phyloP scores from a whole-genome alignment of 2,797 vertebrate species.

The Gymnoscopelus microlampas region DNA sequence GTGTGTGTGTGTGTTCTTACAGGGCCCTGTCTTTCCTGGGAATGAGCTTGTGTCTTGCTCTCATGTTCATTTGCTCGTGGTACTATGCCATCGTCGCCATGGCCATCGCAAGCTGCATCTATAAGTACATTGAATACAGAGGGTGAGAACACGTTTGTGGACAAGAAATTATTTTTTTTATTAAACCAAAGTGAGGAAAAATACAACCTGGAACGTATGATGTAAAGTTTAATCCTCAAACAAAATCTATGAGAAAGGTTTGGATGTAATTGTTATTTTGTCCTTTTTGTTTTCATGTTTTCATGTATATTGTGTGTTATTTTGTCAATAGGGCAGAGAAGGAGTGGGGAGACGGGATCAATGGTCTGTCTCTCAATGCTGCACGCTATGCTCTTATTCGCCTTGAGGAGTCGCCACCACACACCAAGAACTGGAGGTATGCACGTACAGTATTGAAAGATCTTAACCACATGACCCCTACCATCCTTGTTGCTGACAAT shows the following conservation, averaged over 20 bases:
- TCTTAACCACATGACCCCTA: no score
- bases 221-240: no score
- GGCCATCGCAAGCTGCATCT: slow-evolving; percentile 93
- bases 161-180: background rate
- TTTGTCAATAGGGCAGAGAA: slow-evolving; percentile 88
- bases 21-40: slow-evolving; percentile 96
- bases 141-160: slow-evolving; percentile 83
- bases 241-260: slow-evolving; percentile 19
- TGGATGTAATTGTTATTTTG: background rate
- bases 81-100: slow-evolving; percentile 95
- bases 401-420: slow-evolving; percentile 90
- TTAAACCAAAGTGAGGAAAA: background rate
- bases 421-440: slow-evolving; percentile 99
- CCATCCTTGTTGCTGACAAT: no score
- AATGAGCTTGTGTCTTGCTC: slow-evolving; percentile 95
- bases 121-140: slow-evolving; percentile 98
- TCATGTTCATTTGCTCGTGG: slow-evolving; percentile 99
- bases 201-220: no score
- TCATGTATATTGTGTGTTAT: background rate
- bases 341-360: slow-evolving; percentile 96
- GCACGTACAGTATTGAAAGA: background rate
- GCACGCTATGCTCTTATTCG: slow-evolving; percentile 93
- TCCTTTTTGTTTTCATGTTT: no score
- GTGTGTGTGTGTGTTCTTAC: slow-evolving; percentile 22
- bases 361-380: slow-evolving; percentile 92